Evolutionary conservation across 2,797 vertebrate genomes (phyloP), one percentile per base, ranked within the genome.

Genomic region (Crossoptilon crossoptilon): DNA sequence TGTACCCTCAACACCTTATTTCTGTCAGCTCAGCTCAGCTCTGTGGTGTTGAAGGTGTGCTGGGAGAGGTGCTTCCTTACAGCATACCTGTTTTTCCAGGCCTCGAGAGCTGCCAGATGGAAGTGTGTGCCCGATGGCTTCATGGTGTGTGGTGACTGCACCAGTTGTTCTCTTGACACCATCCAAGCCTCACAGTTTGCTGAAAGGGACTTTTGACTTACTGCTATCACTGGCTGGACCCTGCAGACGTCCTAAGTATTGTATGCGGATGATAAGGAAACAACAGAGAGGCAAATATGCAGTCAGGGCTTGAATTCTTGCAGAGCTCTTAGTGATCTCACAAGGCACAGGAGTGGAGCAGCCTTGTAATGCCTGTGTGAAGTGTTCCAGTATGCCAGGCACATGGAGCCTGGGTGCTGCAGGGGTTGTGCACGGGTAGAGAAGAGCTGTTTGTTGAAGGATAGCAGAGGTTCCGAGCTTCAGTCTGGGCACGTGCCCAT

Each of bases 281-380:
- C 67, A 88, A 60, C 55, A 84, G 59, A 67, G 80, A 75, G 60
- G 51, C 64, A 83, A 66, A 43, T 80, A 35, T 5, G 44, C 43
- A 51, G 83, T 91, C 8, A 4, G 49, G 53, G 29, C 66, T 76
- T 39, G 55, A 66, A 59, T 91, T 91, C 55, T 69, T 91, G 70
- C 55, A 75, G 82, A 56, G 73, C 76, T 80, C 35, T 58, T 81
- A 14, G 62, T 43, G 63, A 78, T 85, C 66, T 89, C 41, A 58
- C 87, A 86, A 94, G 46, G 82, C 55, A 63, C 37, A 46, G 69
- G 56, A 74, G 64, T 66, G 51, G 74, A 91, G 63, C 33, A 62
- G 67, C 74, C 43, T 84, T 51, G 62, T 44, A 85, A 63, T 35
- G 43, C 71, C 56, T 44, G 18, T 6, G 55, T 59, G 73, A 69